Evolutionary conservation across 2,113 vertebrate species (phyloP).

Genomic region (Trematocara nigrifrons): DNA sequence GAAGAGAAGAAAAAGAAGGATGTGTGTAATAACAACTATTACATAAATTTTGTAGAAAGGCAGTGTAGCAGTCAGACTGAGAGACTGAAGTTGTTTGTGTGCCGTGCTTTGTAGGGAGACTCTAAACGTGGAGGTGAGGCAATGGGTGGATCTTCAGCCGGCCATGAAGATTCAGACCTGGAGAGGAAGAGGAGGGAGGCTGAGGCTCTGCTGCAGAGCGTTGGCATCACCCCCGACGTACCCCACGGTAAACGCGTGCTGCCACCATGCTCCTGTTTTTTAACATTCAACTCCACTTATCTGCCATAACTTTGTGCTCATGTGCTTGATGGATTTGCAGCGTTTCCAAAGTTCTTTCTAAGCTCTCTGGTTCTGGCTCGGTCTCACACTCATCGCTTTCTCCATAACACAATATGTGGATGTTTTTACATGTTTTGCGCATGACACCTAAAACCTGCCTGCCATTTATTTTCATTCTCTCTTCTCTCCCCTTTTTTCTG

Average conservation of each 20-base stretch:
- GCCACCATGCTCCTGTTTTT: not conserved
- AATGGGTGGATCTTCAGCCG: slow-evolving; percentile 71
- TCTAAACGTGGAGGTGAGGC: slow-evolving; percentile 50
- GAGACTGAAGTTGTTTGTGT: not conserved
- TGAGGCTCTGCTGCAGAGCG: slow-evolving; percentile 93
- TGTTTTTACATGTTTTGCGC: slow-evolving; percentile 37
- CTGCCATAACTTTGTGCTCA: not conserved
- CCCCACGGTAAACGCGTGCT: slow-evolving; percentile 78
- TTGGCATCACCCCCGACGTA: slow-evolving; percentile 88
- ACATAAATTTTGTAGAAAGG: not conserved
- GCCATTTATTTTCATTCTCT: slow-evolving; percentile 69
- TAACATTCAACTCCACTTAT: not conserved
- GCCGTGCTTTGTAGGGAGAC: slow-evolving; percentile 41
- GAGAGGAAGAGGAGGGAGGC: slow-evolving; percentile 97
- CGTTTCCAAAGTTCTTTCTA: not conserved
- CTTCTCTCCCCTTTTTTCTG: slow-evolving; percentile 55
- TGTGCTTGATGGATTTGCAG: not conserved
- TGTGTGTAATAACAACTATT: slow-evolving; percentile 23
- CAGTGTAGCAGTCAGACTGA: not conserved
- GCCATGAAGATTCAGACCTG: slow-evolving; percentile 91
- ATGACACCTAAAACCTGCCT: slow-evolving; percentile 58
- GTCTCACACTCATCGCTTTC: not conserved
- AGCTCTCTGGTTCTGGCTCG: slow-evolving; percentile 11
- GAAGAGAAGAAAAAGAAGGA: slow-evolving; percentile 78
- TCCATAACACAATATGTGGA: not conserved